A percentile compares a stretch with the other conserved stretches of the same genome.
phyloP scores from a whole-genome alignment of 53 echinoderm and acorn worm species.

The Luidia sarsii region DNA sequence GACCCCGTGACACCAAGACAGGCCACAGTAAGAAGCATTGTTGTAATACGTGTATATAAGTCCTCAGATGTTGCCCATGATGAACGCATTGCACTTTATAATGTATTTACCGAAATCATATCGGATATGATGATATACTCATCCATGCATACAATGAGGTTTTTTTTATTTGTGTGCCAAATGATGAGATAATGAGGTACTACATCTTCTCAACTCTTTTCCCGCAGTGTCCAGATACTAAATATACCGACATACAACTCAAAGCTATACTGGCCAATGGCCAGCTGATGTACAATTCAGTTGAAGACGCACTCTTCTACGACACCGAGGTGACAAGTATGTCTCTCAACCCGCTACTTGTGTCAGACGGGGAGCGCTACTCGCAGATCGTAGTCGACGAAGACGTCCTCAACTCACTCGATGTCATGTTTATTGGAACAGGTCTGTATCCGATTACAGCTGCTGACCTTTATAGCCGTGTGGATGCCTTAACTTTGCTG shows the following conservation, averaged over 20 bases:
- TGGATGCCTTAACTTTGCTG: too few species aligned
- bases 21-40: background rate
- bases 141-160: background rate
- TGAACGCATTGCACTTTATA: background rate
- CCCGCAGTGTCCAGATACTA: slow-evolving; percentile 8
- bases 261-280: background rate
- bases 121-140: background rate
- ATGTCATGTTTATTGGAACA: slow-evolving; percentile 39
- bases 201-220: too few species aligned
- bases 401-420: background rate
- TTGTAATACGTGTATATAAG: too few species aligned
- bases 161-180: background rate
- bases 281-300: background rate
- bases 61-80: too few species aligned
- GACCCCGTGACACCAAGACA: slow-evolving; percentile 16
- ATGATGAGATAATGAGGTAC: background rate
- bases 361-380: slow-evolving; percentile 21
- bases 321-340: background rate
- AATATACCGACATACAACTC: background rate
- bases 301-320: slow-evolving; percentile 8
- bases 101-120: background rate
- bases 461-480: too few species aligned
- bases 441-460: too few species aligned
- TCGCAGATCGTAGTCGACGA: slow-evolving; percentile 40
- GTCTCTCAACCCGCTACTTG: slow-evolving; percentile 13